A percentile compares a stretch with the other conserved stretches of the same genome.
Conservation (phyloP, 2,888 invertebrate species). For the Cabera pusaria region DNA sequence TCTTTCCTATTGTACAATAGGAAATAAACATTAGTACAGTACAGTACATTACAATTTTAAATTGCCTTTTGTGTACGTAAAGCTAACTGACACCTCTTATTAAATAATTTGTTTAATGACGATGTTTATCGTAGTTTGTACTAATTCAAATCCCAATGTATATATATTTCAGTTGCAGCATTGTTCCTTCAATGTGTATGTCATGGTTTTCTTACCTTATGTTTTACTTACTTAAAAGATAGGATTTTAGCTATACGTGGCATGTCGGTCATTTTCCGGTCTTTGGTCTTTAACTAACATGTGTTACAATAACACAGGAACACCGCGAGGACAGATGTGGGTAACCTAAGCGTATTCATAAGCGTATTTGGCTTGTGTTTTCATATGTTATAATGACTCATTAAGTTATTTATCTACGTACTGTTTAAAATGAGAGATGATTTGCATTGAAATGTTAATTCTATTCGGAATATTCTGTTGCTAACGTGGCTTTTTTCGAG, state of each 20-base stretch:
- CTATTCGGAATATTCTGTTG: too few species aligned
- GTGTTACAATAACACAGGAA: slow-evolving; percentile 59
- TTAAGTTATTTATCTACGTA: slow-evolving; percentile 35
- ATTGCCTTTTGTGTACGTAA: slow-evolving; percentile 59
- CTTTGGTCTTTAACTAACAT: slow-evolving; percentile 53
- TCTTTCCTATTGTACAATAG: slow-evolving; percentile 63
- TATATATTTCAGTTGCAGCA: too few species aligned
- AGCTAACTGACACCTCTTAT: slow-evolving; percentile 13
- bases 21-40: too few species aligned
- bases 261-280: slow-evolving; percentile 38
- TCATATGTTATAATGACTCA: slow-evolving; percentile 45
- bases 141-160: too few species aligned
- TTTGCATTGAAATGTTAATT: too few species aligned
- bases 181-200: too few species aligned
- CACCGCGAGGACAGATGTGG: slow-evolving; percentile 55
- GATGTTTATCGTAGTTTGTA: background rate
- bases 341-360: too few species aligned
- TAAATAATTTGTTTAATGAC: background rate
- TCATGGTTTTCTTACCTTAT: too few species aligned
- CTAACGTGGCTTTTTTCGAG: slow-evolving; percentile 15
- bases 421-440: slow-evolving; percentile 13
- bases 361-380: slow-evolving; percentile 46
- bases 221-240: too few species aligned
- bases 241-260: too few species aligned
- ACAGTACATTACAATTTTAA: slow-evolving; percentile 56